Base-by-base conservation (phyloP, 2,797 vertebrate species). In the Melanotaenia trifasciata region DNA sequence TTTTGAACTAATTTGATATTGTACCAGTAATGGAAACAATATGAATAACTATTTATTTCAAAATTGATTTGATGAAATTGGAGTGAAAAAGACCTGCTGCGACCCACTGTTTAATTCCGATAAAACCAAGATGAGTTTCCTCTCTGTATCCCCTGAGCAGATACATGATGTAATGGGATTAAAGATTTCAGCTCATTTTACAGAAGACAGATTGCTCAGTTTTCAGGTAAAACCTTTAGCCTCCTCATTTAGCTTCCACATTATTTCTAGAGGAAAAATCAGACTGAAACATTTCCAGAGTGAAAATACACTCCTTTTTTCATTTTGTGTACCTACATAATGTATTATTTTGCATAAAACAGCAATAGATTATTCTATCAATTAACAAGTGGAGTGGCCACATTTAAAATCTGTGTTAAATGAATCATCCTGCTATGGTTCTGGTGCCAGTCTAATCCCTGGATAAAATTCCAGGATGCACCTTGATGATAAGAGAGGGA, bases 161-260 rank as follows among this genome's bases (percentile, higher is more conserved):
- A 84, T 59, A 70, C 51, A 62, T 60, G 65, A 50, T 32, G 73
- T 63, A 67, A 60, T 71, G 65, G 73, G 63, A 89, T 90, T 72
- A 77, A 67, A 74, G 70, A 84, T 80, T 60, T 75, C 13, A 76
- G 54, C 63, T 84, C 18, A 63, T 87, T 88, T 80, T 87, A 72
- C 76, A 82, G 59, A 50, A 58, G 77, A 78, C 59, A 77, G 47
- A 74, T 79, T 70, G 61, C 32, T 74, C 38, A 16, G 56, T 64
- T 64, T 79, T 68, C 62, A 53, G 43, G 59, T 76, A 60, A 77
- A 72, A 59, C 62, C 69, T 60, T 32, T 30, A 35, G 7, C 35
- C 2, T 57, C 20, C 2, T 73, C 62, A 77, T 38, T 32, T 33
- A 38, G 8, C 38, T 3, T 56, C 18, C 2, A 72, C 63, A 77